Evolutionary conservation across 2,113 vertebrate genomes (phyloP).

Genomic region (Entomyzon cyanotis): DNA sequence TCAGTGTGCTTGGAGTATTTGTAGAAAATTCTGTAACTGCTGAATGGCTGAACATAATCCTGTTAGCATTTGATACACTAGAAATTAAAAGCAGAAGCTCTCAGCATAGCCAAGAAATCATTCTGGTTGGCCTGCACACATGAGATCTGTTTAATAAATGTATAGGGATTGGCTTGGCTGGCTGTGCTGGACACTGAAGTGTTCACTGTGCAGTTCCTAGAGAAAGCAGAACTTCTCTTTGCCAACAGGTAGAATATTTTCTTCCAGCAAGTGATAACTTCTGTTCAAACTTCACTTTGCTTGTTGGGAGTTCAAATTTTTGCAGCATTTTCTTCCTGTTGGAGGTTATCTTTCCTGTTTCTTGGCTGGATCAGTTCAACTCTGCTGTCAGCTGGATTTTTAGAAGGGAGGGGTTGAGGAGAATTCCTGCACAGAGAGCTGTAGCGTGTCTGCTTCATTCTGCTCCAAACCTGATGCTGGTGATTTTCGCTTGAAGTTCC

Average conservation of each 20-base stretch:
- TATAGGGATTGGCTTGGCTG: neutral
- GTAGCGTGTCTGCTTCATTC: neutral
- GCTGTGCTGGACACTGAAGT: neutral
- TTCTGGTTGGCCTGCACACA: neutral
- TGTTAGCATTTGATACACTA: conserved; percentile 8
- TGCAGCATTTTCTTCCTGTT: neutral
- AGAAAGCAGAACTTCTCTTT: neutral
- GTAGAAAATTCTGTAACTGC: conserved; percentile 1
- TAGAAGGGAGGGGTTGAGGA: neutral
- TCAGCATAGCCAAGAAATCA: neutral
- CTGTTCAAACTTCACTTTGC: neutral
- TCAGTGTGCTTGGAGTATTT: neutral
- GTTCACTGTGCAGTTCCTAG: conserved; percentile 14
- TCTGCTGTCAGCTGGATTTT: neutral
- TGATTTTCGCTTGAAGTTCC: neutral
- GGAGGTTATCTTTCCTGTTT: neutral
- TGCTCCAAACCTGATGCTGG: neutral
- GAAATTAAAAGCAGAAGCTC: conserved; percentile 58
- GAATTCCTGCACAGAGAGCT: neutral
- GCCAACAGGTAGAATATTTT: conserved; percentile 2
- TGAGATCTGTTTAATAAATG: neutral
- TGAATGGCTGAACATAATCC: conserved; percentile 23
- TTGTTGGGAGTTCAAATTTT: neutral
- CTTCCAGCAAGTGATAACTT: neutral
- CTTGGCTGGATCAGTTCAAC: neutral